phyloP scores from a whole-genome alignment of 2,888 invertebrate genomes.

The Coenonympha glycerion region DNA sequence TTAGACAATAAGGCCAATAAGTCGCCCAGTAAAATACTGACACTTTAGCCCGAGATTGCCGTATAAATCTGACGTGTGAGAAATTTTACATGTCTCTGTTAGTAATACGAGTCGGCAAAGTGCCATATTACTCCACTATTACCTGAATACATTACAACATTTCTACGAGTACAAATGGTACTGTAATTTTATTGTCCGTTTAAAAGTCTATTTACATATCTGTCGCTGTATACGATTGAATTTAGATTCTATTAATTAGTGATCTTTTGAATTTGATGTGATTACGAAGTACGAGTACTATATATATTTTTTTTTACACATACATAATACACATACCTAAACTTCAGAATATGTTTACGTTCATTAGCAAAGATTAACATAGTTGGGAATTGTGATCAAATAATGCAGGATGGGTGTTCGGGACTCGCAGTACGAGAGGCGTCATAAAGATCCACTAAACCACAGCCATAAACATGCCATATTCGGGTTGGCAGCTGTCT shows the following conservation, averaged over 20 bases:
- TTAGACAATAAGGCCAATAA: constrained; percentile 43
- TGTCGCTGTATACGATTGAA: constrained; percentile 2
- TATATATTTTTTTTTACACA: too few relatives aligned
- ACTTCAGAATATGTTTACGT: too few relatives aligned
- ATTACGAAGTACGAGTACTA: too few relatives aligned
- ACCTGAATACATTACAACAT: constrained; percentile 49
- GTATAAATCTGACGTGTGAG: constrained; percentile 66
- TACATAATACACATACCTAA: too few relatives aligned
- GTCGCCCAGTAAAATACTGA: constrained; percentile 51
- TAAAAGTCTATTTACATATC: constrained; percentile 7
- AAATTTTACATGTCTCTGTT: constrained; percentile 70
- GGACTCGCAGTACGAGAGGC: too few relatives aligned
- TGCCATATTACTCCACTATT: constrained; percentile 60
- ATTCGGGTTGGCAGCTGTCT: too few relatives aligned
- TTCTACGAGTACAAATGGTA: constrained; percentile 59
- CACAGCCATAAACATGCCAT: too few relatives aligned
- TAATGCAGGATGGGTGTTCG: too few relatives aligned
- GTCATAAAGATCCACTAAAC: too few relatives aligned
- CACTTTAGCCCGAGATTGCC: constrained; percentile 46
- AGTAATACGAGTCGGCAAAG: constrained; percentile 54
- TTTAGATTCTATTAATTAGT: neutral
- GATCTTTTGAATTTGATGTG: neutral
- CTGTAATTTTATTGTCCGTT: constrained; percentile 14
- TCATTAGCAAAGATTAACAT: too few relatives aligned
- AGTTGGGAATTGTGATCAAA: too few relatives aligned